phyloP scores from a whole-genome alignment of 2,797 vertebrate species.

The Amniataba percoides region DNA sequence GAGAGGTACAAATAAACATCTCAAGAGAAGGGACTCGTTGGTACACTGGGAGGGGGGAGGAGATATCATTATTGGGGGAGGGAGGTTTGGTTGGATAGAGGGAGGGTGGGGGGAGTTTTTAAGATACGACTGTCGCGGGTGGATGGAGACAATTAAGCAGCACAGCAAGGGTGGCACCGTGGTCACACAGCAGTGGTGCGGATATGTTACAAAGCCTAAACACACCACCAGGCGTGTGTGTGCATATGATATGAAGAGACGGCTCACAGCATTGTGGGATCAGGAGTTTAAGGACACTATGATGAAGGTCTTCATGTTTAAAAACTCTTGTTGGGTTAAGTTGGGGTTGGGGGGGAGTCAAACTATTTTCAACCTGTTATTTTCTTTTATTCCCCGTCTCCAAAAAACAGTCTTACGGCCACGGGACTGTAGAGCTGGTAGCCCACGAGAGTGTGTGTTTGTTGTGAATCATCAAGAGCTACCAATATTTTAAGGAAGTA shows the following conservation, averaged over 20 bases:
- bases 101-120: conserved; percentile 10
- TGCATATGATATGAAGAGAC: conserved; percentile 75
- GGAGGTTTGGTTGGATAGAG: too few species aligned
- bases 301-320: conserved; percentile 52
- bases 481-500: conserved; percentile 47
- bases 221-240: conserved; percentile 69
- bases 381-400: conserved; percentile 47
- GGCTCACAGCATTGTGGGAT: conserved; percentile 76
- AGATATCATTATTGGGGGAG: neutral
- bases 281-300: conserved; percentile 64
- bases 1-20: conserved; percentile 76
- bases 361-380: conserved; percentile 25
- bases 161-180: conserved; percentile 69
- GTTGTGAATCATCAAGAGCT: conserved; percentile 33
- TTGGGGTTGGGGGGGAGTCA: neutral
- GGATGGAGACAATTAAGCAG: conserved; percentile 72
- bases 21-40: conserved; percentile 54
- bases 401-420: conserved; percentile 76
- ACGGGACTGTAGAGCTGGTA: conserved; percentile 45
- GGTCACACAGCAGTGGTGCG: conserved; percentile 76
- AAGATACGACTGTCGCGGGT: conserved; percentile 59
- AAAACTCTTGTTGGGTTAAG: conserved; percentile 37
- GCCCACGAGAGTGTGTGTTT: conserved; percentile 33
- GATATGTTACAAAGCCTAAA: conserved; percentile 82
- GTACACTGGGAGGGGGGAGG: conserved; percentile 16